phyloP scores from a whole-genome alignment of 35 echinoderm and acorn worm species.

The Ophiothrix spiculata region DNA sequence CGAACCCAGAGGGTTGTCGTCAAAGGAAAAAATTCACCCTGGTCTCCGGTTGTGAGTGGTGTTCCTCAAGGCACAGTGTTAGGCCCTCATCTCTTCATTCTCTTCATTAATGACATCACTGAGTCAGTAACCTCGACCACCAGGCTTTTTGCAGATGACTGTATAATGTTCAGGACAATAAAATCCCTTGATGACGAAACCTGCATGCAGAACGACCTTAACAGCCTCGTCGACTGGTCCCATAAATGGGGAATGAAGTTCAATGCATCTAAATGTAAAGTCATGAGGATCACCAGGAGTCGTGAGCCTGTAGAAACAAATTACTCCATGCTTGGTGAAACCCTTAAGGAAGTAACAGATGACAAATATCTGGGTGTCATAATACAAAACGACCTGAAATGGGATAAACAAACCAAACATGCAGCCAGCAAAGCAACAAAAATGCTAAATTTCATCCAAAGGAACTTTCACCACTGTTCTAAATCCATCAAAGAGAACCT shows the following conservation, averaged over 20 bases:
- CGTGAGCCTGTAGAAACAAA: background rate
- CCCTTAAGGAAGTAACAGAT: constrained; percentile 1
- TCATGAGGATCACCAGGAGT: background rate
- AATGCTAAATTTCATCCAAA: constrained; percentile 22
- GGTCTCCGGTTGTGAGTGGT: constrained; percentile 15
- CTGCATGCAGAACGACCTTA: constrained; percentile 32
- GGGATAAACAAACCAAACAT: constrained; percentile 19
- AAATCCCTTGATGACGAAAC: constrained; percentile 4
- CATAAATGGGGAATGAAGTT: constrained; percentile 32
- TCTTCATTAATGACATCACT: constrained; percentile 33
- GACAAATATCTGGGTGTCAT: constrained; percentile 8
- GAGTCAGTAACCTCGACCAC: constrained; percentile 5
- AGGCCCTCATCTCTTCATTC: constrained; percentile 19
- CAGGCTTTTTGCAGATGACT: constrained; percentile 16
- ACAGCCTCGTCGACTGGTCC: constrained; percentile 26
- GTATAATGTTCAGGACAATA: constrained; percentile 16
- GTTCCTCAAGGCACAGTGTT: constrained; percentile 39
- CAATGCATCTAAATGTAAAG: constrained; percentile 27
- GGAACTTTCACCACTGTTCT: constrained; percentile 12
- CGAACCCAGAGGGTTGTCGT: constrained; percentile 22
- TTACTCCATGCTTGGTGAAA: background rate
- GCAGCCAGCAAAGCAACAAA: constrained; percentile 27
- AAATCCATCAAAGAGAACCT: constrained; percentile 17
- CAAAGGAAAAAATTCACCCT: constrained; percentile 1
- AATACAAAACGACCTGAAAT: constrained; percentile 21